These are phyloP conservation scores for Calonectris borealis DNA, from an alignment of 2,113 vertebrate genomes.

Conservation along the genomic window DNA sequence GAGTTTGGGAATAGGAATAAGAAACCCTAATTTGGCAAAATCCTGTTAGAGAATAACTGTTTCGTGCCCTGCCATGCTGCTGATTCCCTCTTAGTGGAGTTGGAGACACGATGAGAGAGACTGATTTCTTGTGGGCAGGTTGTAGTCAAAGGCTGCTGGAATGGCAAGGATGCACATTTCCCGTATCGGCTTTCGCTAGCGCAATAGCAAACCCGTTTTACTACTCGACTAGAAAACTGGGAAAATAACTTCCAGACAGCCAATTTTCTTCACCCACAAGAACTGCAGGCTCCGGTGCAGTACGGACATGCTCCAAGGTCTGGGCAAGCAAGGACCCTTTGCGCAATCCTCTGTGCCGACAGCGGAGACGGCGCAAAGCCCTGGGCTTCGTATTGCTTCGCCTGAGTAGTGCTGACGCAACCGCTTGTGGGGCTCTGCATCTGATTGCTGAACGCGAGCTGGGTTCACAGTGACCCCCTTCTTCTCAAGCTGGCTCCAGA, in stretches of 20 bases:
- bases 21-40: neutral
- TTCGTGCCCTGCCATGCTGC: neutral
- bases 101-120: neutral
- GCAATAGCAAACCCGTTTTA: neutral
- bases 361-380: neutral
- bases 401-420: rapidly evolving
- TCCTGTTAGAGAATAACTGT: neutral
- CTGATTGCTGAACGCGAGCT: rapidly evolving
- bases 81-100: neutral
- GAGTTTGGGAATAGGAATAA: neutral
- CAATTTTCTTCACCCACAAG: neutral
- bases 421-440: neutral
- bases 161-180: neutral
- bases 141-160: neutral
- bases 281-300: neutral
- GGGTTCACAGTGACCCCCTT: neutral
- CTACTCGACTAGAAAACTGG: neutral
- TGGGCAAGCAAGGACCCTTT: neutral
- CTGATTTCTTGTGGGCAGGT: neutral
- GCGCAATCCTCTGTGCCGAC: neutral
- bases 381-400: rapidly evolving
- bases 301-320: rapidly evolving
- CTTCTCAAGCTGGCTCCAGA: neutral
- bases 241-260: neutral
- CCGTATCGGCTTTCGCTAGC: rapidly evolving